Evolutionary conservation across 1,140 invertebrate species (phyloP).

Genomic region (Saccostrea glomerata): DNA sequence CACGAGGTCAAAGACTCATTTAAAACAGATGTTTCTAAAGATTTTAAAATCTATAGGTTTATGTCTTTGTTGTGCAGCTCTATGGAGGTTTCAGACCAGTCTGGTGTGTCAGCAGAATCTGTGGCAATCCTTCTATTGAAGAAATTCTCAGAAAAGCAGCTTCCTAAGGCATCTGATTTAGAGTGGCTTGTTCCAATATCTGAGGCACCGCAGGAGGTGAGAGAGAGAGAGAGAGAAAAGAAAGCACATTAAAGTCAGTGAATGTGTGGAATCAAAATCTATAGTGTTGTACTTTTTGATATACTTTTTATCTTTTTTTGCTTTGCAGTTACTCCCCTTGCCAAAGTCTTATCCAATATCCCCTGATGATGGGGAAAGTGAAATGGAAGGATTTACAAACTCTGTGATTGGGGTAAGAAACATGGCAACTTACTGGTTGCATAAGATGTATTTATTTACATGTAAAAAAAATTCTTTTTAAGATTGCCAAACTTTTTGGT

Average conservation of each 20-base stretch:
- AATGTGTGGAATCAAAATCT: not conserved
- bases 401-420: not conserved
- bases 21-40: not conserved
- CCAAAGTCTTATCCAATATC: constrained; percentile 86
- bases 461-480: too few species aligned
- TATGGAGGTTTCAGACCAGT: constrained; percentile 37
- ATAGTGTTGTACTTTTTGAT: not conserved
- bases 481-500: not conserved
- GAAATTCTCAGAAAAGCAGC: constrained; percentile 87
- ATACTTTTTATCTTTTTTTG: not conserved
- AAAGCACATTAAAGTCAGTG: not conserved
- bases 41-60: not conserved
- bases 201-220: constrained; percentile 86
- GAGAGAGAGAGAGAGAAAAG: too few species aligned
- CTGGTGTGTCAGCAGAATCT: constrained; percentile 85
- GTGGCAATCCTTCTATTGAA: constrained; percentile 89
- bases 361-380: constrained; percentile 81
- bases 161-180: constrained; percentile 89
- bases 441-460: not conserved
- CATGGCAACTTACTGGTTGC: not conserved
- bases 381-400: constrained; percentile 22
- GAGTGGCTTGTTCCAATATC: constrained; percentile 90
- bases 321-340: constrained; percentile 84
- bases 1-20: not conserved
- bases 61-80: not conserved